Evolutionary conservation across 2,888 invertebrate species (phyloP).

Genomic region (Ypsolopha scabrella): DNA sequence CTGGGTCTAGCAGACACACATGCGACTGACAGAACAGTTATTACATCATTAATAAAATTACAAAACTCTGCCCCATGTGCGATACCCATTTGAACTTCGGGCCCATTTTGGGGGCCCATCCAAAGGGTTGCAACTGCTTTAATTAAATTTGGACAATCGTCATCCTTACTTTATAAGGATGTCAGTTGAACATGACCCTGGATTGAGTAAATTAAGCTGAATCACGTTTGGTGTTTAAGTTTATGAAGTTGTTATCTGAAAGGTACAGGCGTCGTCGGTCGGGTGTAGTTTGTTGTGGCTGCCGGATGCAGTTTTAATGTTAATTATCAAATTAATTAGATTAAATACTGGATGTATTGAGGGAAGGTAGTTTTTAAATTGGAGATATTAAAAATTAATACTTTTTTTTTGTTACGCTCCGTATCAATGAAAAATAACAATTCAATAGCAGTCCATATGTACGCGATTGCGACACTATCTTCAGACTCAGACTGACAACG

Average conservation of each 20-base stretch:
- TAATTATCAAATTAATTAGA: too few relatives aligned
- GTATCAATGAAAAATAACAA: too few relatives aligned
- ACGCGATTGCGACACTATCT: too few relatives aligned
- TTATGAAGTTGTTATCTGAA: constrained; percentile 30
- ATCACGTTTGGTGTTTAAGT: constrained; percentile 37
- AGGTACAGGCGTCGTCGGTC: constrained; percentile 28
- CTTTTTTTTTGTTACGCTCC: too few relatives aligned
- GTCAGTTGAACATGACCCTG: constrained; percentile 49
- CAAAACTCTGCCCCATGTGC: constrained; percentile 65
- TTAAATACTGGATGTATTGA: too few relatives aligned
- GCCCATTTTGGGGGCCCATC: constrained; percentile 31
- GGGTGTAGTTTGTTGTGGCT: not conserved
- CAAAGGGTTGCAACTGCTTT: constrained; percentile 42
- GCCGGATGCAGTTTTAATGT: too few relatives aligned
- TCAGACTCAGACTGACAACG: too few relatives aligned
- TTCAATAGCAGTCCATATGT: too few relatives aligned
- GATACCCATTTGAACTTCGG: constrained; percentile 40
- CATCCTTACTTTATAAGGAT: constrained; percentile 44
- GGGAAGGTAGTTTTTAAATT: too few relatives aligned
- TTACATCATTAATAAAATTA: constrained; percentile 71
- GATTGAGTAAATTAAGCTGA: constrained; percentile 58
- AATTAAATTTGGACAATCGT: constrained; percentile 67
- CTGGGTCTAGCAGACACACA: constrained; percentile 53
- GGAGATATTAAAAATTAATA: too few relatives aligned
- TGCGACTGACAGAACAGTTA: constrained; percentile 68